Evolutionary conservation across 2,888 invertebrate genomes (phyloP), one percentile per base, ranked within the genome.

Genomic region (Drosophila glabriapex): DNA sequence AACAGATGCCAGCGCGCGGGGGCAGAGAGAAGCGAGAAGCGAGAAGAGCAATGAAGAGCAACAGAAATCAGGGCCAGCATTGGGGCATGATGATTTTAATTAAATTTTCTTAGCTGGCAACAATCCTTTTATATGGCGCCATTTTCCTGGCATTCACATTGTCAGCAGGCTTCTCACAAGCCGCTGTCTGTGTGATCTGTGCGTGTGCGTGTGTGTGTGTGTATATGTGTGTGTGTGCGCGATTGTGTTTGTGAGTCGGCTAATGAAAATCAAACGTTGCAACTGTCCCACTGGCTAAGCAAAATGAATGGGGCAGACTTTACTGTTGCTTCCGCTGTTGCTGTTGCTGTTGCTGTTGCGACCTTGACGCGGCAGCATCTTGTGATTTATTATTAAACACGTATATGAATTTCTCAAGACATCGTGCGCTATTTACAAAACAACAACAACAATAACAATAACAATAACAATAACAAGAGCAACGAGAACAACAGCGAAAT

Each of bases 301-400:
- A 59, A 65, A 78, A 79, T 77, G 73, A 77, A 81, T 81, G 82
- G 67, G 29, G 46, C 62, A 33, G 55, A 59, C 78, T 58, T 28
- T 35, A 60, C 59, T 55, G 55, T 59, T 59, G 54, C 41, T 33
- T 46, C 25, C 16, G 10, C 46, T 16, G 22, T 25, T 39, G 64
- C 63, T 58, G 31, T 22, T 35, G 39, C 28, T 54, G 16, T 31
- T 31, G 37, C 12, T 73, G 37, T 37, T 41, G 62, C 71, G 68
- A 72, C 46, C 73, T 68, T 68, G 49, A 54, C 54, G 67, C 65
- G 70, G 76, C 82, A 77, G 75, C 90, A 82, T 83, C 89, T 85
- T 90, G 85, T 90, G 85, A 86, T 86, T 86, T 86, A 86, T 90
- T 86, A 90, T 90, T 85, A 85, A 86, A 85, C 81, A 90, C 76